These are phyloP conservation scores for Mixornis gularis DNA, from an alignment of 2,113 vertebrate genomes.

Conservation along the genomic window DNA sequence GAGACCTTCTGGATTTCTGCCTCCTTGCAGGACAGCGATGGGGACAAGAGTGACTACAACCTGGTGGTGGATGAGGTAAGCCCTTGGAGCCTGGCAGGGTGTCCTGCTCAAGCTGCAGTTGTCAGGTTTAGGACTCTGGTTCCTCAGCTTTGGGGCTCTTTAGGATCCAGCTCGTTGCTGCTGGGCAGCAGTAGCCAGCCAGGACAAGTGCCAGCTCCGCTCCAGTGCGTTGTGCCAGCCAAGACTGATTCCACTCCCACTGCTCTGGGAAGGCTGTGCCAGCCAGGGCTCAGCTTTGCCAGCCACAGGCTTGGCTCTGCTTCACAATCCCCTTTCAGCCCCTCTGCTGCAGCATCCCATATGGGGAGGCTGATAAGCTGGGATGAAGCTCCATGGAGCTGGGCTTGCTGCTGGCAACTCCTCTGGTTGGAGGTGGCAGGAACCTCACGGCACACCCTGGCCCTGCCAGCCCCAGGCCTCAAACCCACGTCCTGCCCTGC, in stretches of 20 bases:
- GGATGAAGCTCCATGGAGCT: background rate
- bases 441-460: background rate
- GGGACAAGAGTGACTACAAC: constrained; percentile 71
- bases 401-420: background rate
- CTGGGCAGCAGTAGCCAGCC: background rate
- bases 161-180: background rate
- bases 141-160: background rate
- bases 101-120: background rate
- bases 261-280: background rate
- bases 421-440: rapidly evolving
- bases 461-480: background rate
- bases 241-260: background rate
- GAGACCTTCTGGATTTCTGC: background rate
- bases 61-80: constrained; percentile 76
- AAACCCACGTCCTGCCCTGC: rapidly evolving
- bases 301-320: background rate
- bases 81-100: background rate
- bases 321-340: background rate
- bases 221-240: background rate
- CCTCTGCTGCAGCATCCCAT: background rate
- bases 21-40: constrained; percentile 65
- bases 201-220: background rate
- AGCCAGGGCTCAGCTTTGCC: constrained; percentile 2
- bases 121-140: background rate
- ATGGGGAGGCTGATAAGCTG: background rate